These are phyloP conservation scores for Priocnemis perturbator DNA, from an alignment of 2,888 invertebrate species.

Conservation along the genomic window DNA sequence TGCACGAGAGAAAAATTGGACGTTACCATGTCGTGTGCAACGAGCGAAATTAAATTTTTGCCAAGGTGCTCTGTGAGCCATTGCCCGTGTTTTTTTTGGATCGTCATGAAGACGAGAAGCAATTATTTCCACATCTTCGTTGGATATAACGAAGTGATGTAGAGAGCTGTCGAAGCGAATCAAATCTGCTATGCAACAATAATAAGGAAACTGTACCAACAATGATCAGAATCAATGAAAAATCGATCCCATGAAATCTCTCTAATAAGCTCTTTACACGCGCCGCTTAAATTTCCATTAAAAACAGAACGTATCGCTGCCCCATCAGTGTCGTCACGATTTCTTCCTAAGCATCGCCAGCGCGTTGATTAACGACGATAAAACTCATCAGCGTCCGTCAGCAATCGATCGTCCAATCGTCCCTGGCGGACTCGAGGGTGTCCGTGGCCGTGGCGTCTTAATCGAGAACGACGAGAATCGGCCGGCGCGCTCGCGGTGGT, in stretches of 20 bases:
- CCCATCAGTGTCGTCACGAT: not conserved
- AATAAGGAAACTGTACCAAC: no score
- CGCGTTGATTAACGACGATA: not conserved
- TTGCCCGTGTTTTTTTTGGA: not conserved
- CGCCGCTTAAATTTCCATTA: not conserved
- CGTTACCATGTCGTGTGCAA: not conserved
- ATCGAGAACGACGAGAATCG: not conserved
- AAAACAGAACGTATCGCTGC: not conserved
- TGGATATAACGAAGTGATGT: no score
- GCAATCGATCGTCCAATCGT: not conserved
- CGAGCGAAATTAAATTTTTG: no score
- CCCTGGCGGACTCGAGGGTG: not conserved
- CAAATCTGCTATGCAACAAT: no score
- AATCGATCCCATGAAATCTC: no score
- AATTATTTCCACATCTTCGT: no score
- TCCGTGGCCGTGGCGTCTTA: not conserved
- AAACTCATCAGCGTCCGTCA: not conserved
- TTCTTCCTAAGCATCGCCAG: not conserved
- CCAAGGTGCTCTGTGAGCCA: not conserved
- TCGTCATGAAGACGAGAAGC: not conserved
- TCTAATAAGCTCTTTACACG: no score
- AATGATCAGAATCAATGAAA: no score
- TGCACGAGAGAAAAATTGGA: not conserved
- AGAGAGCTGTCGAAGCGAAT: no score
- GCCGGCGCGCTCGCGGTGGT: no score